Evolutionary conservation across 2,888 invertebrate species (phyloP).

Genomic region (Drosophila flavopinicola): DNA sequence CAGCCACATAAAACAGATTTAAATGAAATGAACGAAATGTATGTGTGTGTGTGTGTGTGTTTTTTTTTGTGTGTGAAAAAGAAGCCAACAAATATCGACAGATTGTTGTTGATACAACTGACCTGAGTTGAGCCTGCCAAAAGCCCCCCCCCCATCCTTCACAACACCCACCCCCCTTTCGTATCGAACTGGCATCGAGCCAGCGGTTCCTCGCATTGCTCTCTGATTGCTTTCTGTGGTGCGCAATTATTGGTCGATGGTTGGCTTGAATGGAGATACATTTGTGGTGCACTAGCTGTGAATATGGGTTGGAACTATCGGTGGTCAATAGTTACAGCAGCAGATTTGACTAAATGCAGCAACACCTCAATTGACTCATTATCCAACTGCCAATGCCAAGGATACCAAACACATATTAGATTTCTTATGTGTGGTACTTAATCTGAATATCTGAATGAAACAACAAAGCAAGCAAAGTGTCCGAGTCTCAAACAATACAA

Average conservation of each 20-base stretch:
- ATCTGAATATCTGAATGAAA: too few species aligned
- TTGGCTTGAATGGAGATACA: slow-evolving; percentile 25
- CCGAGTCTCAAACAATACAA: too few species aligned
- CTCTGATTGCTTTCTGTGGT: slow-evolving; percentile 74
- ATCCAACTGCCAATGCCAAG: too few species aligned
- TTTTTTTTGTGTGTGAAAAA: background rate
- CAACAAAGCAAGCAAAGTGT: too few species aligned
- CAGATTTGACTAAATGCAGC: too few species aligned
- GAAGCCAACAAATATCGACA: slow-evolving; percentile 41
- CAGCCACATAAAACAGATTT: slow-evolving; percentile 75
- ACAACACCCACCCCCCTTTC: background rate
- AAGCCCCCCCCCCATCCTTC: too few species aligned
- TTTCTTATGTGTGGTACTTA: too few species aligned
- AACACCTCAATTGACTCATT: slow-evolving; percentile 20
- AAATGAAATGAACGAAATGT: slow-evolving; percentile 60
- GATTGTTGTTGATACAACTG: slow-evolving; percentile 13
- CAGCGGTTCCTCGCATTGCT: slow-evolving; percentile 45
- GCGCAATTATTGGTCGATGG: slow-evolving; percentile 65
- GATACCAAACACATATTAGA: too few species aligned
- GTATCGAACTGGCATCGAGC: slow-evolving; percentile 26
- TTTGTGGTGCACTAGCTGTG: background rate
- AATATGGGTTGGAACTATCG: background rate
- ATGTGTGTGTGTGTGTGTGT: too few species aligned
- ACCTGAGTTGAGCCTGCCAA: slow-evolving; percentile 2
- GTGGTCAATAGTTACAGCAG: slow-evolving; percentile 13